Evolutionary conservation across 2,113 vertebrate species (phyloP).

Genomic region (Cinclus mexicanus): DNA sequence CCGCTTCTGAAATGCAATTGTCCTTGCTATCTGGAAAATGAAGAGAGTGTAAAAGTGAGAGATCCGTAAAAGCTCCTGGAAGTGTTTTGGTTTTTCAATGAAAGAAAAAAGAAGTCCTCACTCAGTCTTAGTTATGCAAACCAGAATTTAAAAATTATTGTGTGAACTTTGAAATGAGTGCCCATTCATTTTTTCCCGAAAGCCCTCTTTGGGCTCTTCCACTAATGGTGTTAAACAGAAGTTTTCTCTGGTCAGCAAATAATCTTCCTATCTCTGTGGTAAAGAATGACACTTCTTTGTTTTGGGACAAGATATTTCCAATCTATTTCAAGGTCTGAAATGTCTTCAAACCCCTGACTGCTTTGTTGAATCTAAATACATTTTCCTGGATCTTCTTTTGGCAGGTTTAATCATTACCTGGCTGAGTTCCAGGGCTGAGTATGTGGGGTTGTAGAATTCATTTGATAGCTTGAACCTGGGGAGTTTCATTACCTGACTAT

Average conservation of each 20-base stretch:
- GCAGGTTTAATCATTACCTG: background rate
- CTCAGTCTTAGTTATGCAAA: background rate
- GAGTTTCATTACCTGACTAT: constrained; percentile 41
- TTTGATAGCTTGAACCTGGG: constrained; percentile 27
- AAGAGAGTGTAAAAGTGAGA: background rate
- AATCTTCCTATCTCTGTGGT: background rate
- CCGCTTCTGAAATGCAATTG: background rate
- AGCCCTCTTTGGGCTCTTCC: accelerated
- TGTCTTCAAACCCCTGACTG: background rate
- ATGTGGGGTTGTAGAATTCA: background rate
- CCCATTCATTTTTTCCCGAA: background rate
- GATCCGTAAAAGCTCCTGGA: background rate
- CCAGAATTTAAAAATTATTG: background rate
- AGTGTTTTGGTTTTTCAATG: accelerated
- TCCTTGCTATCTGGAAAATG: background rate
- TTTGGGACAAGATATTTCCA: background rate
- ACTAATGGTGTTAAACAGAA: background rate
- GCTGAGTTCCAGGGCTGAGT: background rate
- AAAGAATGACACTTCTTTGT: background rate
- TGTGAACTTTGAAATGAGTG: background rate
- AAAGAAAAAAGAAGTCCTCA: background rate
- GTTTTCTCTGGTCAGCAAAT: background rate
- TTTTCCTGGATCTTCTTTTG: background rate
- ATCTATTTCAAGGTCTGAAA: background rate
- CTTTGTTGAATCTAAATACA: background rate